Evolutionary conservation across 2,888 invertebrate genomes (phyloP).

Genomic region (Galeopsomyia nigrocyanea): DNA sequence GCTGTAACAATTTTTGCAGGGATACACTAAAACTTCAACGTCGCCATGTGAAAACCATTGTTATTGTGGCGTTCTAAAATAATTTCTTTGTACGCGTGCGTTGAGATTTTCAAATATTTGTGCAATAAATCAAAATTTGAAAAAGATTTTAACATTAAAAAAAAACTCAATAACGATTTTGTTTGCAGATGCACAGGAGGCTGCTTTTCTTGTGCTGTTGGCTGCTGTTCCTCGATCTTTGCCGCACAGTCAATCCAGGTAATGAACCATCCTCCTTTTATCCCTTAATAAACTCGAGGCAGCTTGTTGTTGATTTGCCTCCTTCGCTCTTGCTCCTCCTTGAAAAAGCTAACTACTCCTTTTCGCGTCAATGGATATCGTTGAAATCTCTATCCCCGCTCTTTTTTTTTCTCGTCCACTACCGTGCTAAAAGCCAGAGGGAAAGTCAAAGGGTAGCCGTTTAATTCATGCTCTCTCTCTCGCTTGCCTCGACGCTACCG

Average conservation of each 20-base stretch:
- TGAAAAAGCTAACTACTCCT: neutral
- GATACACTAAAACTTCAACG: too few species aligned
- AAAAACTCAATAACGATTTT: constrained; percentile 24
- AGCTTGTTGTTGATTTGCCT: too few species aligned
- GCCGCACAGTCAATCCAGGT: constrained; percentile 68
- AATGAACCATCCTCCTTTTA: constrained; percentile 44
- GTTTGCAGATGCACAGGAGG: constrained; percentile 66
- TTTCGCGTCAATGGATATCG: constrained; percentile 28
- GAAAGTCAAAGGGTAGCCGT: constrained; percentile 21
- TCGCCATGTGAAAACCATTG: too few species aligned
- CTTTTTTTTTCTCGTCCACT: neutral
- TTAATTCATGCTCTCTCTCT: constrained; percentile 35
- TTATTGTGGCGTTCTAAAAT: too few species aligned
- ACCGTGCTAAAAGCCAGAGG: neutral
- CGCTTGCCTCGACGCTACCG: constrained; percentile 11
- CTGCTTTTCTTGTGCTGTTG: constrained; percentile 66
- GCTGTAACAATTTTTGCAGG: too few species aligned
- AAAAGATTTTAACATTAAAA: neutral
- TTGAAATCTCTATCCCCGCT: constrained; percentile 6
- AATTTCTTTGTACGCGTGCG: too few species aligned
- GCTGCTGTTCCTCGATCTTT: constrained; percentile 67
- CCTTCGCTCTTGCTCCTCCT: neutral
- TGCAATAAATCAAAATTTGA: constrained; percentile 7
- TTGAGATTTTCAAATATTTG: neutral
- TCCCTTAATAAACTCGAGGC: constrained; percentile 24